Evolutionary conservation across 1,140 invertebrate species (phyloP).

Genomic region (Drosophila serrata): DNA sequence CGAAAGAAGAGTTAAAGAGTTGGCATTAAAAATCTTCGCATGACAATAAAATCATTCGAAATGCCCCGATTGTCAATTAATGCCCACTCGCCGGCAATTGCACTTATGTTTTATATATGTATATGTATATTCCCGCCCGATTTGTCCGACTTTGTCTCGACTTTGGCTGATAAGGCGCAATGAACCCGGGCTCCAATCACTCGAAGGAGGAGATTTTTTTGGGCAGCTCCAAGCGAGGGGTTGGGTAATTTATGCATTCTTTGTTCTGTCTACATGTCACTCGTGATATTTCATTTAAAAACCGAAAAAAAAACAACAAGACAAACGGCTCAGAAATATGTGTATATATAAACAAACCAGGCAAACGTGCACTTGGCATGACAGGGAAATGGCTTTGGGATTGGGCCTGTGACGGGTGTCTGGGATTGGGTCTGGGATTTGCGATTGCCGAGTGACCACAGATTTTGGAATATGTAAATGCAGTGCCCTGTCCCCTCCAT

Average conservation of each 20-base stretch:
- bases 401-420: constrained; percentile 17
- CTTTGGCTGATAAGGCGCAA: constrained; percentile 50
- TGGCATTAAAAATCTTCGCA: constrained; percentile 30
- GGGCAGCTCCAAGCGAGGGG: constrained; percentile 30
- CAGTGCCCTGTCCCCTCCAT: constrained; percentile 38
- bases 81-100: constrained; percentile 27
- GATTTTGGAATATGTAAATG: constrained; percentile 70
- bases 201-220: constrained; percentile 59
- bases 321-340: constrained; percentile 42
- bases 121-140: constrained; percentile 5
- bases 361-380: constrained; percentile 49
- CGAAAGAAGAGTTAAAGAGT: constrained; percentile 1
- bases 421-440: constrained; percentile 40
- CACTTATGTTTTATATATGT: constrained; percentile 9
- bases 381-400: constrained; percentile 41
- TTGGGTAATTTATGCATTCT: constrained; percentile 76
- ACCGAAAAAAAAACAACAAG: constrained; percentile 44
- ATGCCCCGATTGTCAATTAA: constrained; percentile 40
- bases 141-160: constrained; percentile 33
- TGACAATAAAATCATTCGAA: constrained; percentile 22
- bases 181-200: constrained; percentile 65
- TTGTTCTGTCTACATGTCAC: constrained; percentile 66
- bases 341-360: constrained; percentile 44
- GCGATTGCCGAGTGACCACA: constrained; percentile 49
- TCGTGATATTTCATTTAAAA: constrained; percentile 70